A percentile compares a stretch with the other conserved stretches of the same genome.
Evolutionary conservation across 2,113 vertebrate genomes (phyloP).

Genomic region (Urocynchramus pylzowi): DNA sequence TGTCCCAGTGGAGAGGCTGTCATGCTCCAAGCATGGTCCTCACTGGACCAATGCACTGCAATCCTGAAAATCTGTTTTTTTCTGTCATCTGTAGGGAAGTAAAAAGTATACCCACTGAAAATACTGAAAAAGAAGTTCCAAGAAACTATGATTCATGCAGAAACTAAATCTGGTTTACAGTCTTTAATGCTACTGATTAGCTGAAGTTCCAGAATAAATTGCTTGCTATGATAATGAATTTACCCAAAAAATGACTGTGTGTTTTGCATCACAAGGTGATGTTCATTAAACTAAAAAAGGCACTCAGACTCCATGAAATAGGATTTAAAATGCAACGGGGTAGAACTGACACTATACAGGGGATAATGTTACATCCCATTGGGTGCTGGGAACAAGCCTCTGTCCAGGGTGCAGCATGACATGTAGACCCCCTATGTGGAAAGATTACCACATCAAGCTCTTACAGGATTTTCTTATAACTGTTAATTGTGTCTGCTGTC

Average conservation of each 20-base stretch:
- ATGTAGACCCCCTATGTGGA: rapidly evolving
- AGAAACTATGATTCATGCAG: neutral
- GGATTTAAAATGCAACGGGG: neutral
- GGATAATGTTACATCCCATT: neutral
- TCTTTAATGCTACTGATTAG: neutral
- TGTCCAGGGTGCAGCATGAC: neutral
- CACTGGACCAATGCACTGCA: neutral
- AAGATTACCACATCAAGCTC: neutral
- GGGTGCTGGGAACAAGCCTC: rapidly evolving
- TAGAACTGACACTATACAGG: neutral
- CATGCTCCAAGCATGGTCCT: neutral
- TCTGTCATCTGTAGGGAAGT: neutral
- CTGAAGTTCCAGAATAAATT: neutral
- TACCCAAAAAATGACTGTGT: neutral
- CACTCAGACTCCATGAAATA: neutral
- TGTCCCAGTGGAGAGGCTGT: neutral
- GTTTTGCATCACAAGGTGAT: neutral
- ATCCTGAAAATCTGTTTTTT: neutral
- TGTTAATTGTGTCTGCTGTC: neutral
- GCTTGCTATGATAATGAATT: neutral
- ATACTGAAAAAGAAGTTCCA: neutral
- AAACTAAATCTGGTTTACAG: neutral
- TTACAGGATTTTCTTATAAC: neutral
- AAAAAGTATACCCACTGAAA: neutral
- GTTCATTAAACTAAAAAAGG: neutral